phyloP scores from a whole-genome alignment of 2,797 vertebrate genomes.

The Aplochiton taeniatus region DNA sequence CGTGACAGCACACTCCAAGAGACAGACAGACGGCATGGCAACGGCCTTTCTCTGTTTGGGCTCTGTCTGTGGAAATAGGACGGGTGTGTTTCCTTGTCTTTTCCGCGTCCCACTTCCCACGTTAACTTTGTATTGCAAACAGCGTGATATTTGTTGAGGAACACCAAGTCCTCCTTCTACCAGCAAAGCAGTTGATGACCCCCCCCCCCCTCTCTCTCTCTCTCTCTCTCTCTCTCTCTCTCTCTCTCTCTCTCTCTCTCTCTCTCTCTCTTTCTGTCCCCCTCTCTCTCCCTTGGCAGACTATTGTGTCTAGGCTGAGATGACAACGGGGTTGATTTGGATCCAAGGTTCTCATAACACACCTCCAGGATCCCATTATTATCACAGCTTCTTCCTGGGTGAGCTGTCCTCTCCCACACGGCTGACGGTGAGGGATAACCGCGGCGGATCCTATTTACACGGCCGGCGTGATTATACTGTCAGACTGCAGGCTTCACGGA shows the following conservation, averaged over 20 bases:
- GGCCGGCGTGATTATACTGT: no score
- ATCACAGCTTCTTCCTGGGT: conserved; percentile 30
- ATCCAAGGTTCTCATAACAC: conserved; percentile 58
- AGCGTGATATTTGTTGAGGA: no score
- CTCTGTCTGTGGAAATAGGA: no score
- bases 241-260: neutral
- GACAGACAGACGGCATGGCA: no score
- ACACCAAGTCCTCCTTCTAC: no score
- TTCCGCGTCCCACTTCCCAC: no score
- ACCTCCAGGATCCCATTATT: conserved; percentile 31
- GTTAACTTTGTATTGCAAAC: no score
- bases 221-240: neutral
- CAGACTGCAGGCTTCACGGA: no score
- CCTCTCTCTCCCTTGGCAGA: neutral
- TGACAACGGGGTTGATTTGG: conserved; percentile 42
- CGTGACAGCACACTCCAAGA: no score
- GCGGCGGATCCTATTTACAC: neutral
- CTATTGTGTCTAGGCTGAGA: conserved; percentile 62
- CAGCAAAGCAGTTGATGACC: conserved; percentile 12
- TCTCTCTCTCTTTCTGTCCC: conserved; percentile 25
- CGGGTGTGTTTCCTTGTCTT: no score
- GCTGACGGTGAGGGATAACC: conserved; percentile 17
- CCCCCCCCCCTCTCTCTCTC: conserved; percentile 38
- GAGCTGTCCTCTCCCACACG: conserved; percentile 47
- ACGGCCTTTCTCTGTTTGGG: no score